A percentile compares a stretch with the other conserved stretches of the same genome.
These are phyloP conservation scores for Eristalinus sepulchralis DNA, from an alignment of 2,888 invertebrate species.

Conservation along the genomic window DNA sequence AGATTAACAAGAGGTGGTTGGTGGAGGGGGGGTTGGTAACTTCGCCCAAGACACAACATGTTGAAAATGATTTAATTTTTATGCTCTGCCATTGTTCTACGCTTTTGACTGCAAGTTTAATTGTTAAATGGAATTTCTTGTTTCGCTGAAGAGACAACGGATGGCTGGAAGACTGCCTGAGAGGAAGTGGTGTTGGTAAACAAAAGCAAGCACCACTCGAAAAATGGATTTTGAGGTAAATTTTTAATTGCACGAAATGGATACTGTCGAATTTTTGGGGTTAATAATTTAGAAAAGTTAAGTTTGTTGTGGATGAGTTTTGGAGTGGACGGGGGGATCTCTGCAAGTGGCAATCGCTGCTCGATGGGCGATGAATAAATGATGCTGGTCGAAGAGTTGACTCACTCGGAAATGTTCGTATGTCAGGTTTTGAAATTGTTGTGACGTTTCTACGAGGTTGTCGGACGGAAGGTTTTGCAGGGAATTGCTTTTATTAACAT, in stretches of 20 bases:
- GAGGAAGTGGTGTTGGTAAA: background rate
- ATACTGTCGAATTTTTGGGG: background rate
- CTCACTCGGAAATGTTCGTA: no score
- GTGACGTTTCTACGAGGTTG: no score
- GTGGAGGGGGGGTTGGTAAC: background rate
- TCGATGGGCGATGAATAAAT: background rate
- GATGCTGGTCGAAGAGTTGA: no score
- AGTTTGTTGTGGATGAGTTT: background rate
- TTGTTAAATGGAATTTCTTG: constrained; percentile 36
- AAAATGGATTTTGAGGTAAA: background rate
- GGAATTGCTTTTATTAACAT: no score
- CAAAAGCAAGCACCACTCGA: background rate
- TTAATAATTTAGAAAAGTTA: background rate
- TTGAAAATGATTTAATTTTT: constrained; percentile 15
- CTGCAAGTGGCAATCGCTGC: background rate
- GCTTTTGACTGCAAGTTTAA: constrained; percentile 26
- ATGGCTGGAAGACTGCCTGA: background rate
- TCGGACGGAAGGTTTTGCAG: no score
- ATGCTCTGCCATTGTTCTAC: background rate
- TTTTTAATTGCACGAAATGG: background rate
- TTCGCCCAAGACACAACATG: background rate
- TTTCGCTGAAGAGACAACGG: background rate
- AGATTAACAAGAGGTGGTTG: constrained; percentile 41
- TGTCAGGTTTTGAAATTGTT: no score
- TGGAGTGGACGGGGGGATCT: background rate